Evolutionary conservation across 2,113 vertebrate genomes (phyloP), one percentile per base, ranked within the genome.

Genomic region (Bufo bufo): DNA sequence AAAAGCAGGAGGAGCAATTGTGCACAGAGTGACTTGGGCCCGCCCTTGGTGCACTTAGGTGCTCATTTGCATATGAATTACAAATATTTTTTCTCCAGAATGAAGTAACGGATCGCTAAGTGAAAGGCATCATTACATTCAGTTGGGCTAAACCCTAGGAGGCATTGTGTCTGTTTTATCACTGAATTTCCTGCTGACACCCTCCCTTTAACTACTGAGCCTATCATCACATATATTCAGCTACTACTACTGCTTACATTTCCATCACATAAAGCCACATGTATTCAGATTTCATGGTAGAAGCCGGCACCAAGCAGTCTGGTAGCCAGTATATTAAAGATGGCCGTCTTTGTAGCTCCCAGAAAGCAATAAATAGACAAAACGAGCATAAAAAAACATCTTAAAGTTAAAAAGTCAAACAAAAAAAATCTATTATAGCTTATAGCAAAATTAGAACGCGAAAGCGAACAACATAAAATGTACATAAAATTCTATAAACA

Each of bases 401-500:
- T 23, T 33, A 81, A 56, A 58, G 50, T 20, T 33, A 58, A 33
- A 58, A 23, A 79, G 54, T 7, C 0, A 52, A 33, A 23, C 3
- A 13, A 69, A 74, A 74, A 74, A 81, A 81, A 81, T 43, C 17
- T 20, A 49, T 59, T 43, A 61, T 61, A 23, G 45, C 47, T 75
- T 0, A 20, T 81, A 23, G 23, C 54, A 9, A 75, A 75, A 75
- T 61, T 7, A 81, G n/a, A 81, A 43, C 43, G 23, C 23, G 17
- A 78, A 78, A 78, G 77, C 54, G 54, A 75, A 75, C 54, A 85
- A 85, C 43, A n/a, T 45, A 86, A 80, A 69, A 80, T 20, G 77
- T 80, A 14, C 8, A 80, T 65, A 88, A 74, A 87, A 71, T 50
- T 79, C 63, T 83, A 88, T 88, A 77, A 47, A 69, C 77, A 66